Conservation (phyloP, 1,140 invertebrate genomes). For the Drosophila arawakana region DNA sequence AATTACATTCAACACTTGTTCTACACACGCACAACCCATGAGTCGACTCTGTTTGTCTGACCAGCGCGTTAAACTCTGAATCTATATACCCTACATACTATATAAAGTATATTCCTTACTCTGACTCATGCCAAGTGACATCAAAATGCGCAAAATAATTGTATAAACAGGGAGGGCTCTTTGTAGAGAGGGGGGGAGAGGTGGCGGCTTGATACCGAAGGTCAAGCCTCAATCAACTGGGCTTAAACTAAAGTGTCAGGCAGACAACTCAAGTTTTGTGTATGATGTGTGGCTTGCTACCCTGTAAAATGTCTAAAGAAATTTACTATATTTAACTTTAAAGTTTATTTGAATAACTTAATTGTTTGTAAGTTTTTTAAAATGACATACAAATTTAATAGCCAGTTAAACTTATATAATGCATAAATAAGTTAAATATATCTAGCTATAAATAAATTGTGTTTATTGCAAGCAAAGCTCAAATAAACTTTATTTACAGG, state of each 20-base stretch:
- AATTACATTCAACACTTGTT: constrained; percentile 28
- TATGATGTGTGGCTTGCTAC: background rate
- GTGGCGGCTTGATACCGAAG: constrained; percentile 4
- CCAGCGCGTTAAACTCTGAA: background rate
- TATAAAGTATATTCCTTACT: background rate
- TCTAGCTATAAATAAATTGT: too few relatives aligned
- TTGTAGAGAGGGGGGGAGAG: background rate
- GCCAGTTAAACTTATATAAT: too few relatives aligned
- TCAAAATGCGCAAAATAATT: constrained; percentile 25
- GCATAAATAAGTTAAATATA: too few relatives aligned
- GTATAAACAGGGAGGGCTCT: background rate
- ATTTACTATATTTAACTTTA: background rate
- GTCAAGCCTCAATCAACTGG: constrained; percentile 28
- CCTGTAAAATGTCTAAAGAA: background rate
- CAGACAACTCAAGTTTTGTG: background rate
- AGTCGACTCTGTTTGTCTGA: constrained; percentile 30
- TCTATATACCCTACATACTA: constrained; percentile 5
- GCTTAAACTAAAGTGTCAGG: constrained; percentile 3
- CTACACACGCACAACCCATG: constrained; percentile 8
- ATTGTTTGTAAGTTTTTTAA: too few relatives aligned
- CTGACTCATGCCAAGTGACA: constrained; percentile 30
- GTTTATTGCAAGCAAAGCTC: too few relatives aligned
- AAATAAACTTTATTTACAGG: background rate
- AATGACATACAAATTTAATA: too few relatives aligned
- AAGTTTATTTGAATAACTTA: too few relatives aligned